These are phyloP conservation scores for Drosophila funebris DNA, from an alignment of 1,140 invertebrate genomes.

Conservation along the genomic window DNA sequence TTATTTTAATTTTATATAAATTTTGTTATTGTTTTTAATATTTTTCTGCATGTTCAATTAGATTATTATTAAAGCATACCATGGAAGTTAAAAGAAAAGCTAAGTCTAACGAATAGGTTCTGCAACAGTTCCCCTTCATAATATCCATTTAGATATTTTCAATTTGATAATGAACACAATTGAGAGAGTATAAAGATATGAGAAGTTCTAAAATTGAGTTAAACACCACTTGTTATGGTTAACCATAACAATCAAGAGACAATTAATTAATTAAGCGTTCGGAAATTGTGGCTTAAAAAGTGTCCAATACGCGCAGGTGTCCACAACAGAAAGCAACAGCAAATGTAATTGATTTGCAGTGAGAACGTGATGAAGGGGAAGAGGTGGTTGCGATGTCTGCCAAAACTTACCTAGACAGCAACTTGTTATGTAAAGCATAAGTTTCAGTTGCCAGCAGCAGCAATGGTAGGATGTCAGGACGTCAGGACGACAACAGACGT, in stretches of 20 bases:
- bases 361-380: neutral
- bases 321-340: conserved; percentile 7
- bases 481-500: neutral
- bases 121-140: too few species aligned
- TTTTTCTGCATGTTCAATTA: too few species aligned
- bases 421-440: conserved; percentile 66
- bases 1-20: too few species aligned
- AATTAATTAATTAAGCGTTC: conserved; percentile 46
- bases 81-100: too few species aligned
- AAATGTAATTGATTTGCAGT: conserved; percentile 17
- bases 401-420: conserved; percentile 57
- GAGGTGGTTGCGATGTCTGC: neutral
- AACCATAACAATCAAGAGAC: conserved; percentile 33
- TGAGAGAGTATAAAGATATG: too few species aligned
- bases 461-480: neutral
- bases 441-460: conserved; percentile 46
- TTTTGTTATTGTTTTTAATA: too few species aligned
- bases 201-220: too few species aligned
- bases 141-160: too few species aligned
- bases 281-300: conserved; percentile 41
- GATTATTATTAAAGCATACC: too few species aligned
- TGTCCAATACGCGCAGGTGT: conserved; percentile 19
- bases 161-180: too few species aligned
- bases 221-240: conserved; percentile 9
- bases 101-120: too few species aligned